A percentile compares a stretch with the other conserved stretches of the same genome.
These are phyloP conservation scores for Sebastes alutus DNA, from an alignment of 2,797 vertebrate species.

Conservation along the genomic window DNA sequence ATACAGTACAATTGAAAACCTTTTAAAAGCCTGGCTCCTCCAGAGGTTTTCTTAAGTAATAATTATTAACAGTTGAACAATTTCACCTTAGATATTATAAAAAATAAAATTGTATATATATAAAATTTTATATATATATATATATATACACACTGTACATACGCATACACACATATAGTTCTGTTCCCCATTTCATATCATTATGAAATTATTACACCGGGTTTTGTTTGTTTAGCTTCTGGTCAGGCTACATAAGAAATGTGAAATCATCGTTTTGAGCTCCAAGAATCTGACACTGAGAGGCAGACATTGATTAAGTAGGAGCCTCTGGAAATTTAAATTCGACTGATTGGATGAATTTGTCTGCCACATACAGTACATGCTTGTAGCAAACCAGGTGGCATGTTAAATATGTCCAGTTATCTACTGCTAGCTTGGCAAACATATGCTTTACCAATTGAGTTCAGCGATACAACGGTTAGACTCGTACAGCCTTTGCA, in stretches of 20 bases:
- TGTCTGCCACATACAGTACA: background rate
- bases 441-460: background rate
- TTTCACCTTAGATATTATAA: no score
- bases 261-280: background rate
- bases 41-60: no score
- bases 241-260: background rate
- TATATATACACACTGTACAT: no score
- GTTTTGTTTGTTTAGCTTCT: background rate
- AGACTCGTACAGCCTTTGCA: background rate
- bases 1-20: no score
- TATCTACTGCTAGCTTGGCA: background rate
- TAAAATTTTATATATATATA: no score
- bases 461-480: background rate
- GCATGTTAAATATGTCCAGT: background rate
- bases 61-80: no score
- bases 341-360: background rate
- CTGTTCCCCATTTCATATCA: no score
- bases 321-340: background rate
- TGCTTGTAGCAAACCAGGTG: background rate
- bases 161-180: no score
- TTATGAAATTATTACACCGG: background rate
- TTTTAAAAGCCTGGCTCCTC: no score
- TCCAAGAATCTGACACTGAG: background rate
- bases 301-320: background rate
- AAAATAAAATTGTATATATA: no score